A percentile compares a stretch with the other conserved stretches of the same genome.
These are phyloP conservation scores for Limanda limanda DNA, from an alignment of 2,113 vertebrate genomes.

Conservation along the genomic window DNA sequence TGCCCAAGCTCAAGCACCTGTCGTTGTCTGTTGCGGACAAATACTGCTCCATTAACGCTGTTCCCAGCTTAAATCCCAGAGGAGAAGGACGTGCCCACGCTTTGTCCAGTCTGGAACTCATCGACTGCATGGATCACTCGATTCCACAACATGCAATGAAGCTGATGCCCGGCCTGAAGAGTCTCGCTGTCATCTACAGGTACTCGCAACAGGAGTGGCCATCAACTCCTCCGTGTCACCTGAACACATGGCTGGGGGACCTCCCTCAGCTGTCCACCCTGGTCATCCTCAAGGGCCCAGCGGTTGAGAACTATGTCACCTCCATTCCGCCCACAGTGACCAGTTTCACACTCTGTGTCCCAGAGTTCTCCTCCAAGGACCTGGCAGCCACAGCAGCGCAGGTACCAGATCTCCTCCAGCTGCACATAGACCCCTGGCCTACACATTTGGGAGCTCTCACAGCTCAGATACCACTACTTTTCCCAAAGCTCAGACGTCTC, in stretches of 20 bases:
- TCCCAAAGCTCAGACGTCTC: conserved; percentile 64
- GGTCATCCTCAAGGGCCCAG: conserved; percentile 47
- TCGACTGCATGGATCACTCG: conserved; percentile 19
- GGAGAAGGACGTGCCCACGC: neutral
- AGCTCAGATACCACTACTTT: conserved; percentile 57
- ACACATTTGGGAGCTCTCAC: conserved; percentile 32
- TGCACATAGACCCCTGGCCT: conserved; percentile 66
- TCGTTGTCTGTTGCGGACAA: conserved; percentile 29
- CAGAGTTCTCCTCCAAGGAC: conserved; percentile 26
- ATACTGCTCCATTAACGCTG: fast-evolving
- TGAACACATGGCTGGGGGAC: conserved; percentile 58
- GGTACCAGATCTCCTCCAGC: conserved; percentile 64
- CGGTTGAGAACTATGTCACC: conserved; percentile 26
- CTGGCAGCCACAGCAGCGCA: conserved; percentile 29
- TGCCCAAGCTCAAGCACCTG: conserved; percentile 61
- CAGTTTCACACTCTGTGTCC: conserved; percentile 52
- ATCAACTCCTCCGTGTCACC: neutral
- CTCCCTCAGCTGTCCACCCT: conserved; percentile 54
- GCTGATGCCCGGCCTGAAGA: conserved; percentile 47
- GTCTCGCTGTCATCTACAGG: conserved; percentile 50
- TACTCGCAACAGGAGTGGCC: neutral
- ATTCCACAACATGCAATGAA: conserved; percentile 34
- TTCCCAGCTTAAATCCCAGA: neutral
- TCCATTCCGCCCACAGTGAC: conserved; percentile 63
- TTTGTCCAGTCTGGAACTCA: conserved; percentile 67